phyloP scores from a whole-genome alignment of 1,140 invertebrate species.

The Dreissena polymorpha region DNA sequence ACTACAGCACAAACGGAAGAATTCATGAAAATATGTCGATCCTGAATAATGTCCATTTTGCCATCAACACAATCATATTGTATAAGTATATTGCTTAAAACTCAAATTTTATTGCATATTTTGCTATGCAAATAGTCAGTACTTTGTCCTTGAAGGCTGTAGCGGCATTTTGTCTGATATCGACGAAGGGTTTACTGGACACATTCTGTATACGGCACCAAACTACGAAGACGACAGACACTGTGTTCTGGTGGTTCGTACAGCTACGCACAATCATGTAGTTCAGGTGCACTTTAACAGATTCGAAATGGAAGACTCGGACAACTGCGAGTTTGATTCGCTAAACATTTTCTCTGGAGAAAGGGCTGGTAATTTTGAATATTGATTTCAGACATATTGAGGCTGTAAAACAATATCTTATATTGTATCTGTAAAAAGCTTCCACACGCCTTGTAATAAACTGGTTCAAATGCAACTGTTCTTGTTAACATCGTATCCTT shows the following conservation, averaged over 20 bases:
- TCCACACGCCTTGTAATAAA: no score
- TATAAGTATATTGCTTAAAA: no score
- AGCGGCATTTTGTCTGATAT: background rate
- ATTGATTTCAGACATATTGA: no score
- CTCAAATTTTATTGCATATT: no score
- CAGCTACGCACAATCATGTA: background rate
- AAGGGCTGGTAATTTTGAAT: conserved; percentile 8
- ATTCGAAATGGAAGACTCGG: conserved; percentile 42
- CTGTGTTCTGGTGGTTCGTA: background rate
- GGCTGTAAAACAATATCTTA: no score
- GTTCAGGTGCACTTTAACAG: conserved; percentile 24
- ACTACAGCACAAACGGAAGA: no score
- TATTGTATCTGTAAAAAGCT: no score
- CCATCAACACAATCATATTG: no score
- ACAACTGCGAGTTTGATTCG: conserved; percentile 37
- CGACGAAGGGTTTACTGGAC: background rate
- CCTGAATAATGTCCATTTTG: no score
- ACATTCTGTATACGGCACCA: background rate
- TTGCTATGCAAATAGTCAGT: no score
- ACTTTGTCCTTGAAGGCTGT: background rate
- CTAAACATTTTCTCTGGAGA: conserved; percentile 24
- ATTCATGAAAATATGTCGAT: no score
- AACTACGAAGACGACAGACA: background rate
- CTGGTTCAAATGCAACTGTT: background rate
- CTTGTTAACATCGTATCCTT: background rate